Base-by-base conservation (phyloP, 2,797 vertebrate genomes). In the Fistularia commersonii region DNA sequence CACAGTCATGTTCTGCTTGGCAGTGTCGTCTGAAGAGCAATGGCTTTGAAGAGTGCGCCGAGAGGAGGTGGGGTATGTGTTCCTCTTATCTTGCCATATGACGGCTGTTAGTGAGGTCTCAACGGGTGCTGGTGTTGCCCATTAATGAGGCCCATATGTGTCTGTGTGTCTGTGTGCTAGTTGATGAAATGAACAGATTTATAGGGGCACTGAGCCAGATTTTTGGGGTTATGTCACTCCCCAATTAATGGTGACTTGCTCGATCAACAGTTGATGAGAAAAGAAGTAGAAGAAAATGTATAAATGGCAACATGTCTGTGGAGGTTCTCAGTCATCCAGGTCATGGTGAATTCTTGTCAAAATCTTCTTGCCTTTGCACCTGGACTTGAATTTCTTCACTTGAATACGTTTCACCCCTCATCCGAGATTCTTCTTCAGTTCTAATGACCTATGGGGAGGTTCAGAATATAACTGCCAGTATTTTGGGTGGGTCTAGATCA, bases 31-130 rank as follows among this genome's bases (percentile, higher is more conserved):
- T 85, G 83, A 84, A 82, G 82, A 77, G 70, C 63, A n/a, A 3
- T 1, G 54, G 54, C 85, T 88, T 86, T 88, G 82, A 88, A 86
- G 79, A 72, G 56, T 10, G 50, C 11, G 52, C 57, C 11, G 59
- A 60, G 69, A 64, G 77, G 69, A 76, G 79, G 60, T 53, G 69
- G 79, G 65, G 62, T 72, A 51, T 38, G 71, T 54, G 70, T 56
- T 70, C 43, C 55, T 84, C 77, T 85, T 72, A 84, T 86, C 79
- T 79, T 61, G 67, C 74, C 69, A 66, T 79, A 70, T 72, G 74
- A 83, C 56, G 75, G 71, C 70, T 82, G 80, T 80, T 83, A 81
- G 77, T 58, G 76, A 81, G 84, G 75, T 83, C 80, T 87, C 75
- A 8, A 54, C 32, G 74, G 74, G 66, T 48, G 57, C 70, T 49